Base-by-base conservation (phyloP, 2,113 vertebrate genomes). In the Diphyllodes magnificus region DNA sequence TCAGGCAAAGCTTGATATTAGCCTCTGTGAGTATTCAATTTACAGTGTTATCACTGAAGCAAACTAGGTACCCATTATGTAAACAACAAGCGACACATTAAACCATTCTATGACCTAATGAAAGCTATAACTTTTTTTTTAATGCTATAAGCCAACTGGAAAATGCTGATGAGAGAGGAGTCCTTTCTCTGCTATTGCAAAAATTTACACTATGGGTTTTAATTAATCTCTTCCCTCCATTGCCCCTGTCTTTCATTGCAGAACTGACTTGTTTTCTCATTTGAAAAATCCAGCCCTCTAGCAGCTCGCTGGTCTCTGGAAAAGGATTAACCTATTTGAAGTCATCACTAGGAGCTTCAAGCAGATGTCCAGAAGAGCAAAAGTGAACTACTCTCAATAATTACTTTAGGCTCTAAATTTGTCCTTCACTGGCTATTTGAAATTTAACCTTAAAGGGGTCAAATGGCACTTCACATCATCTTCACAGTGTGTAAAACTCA, bases 371-470 rank as follows among this genome's bases (percentile, higher is more conserved):
- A 95, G 66, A 93, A 96, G 71, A 96, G 73, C 92, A 97, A 88
- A 89, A 93, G 91, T 83, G 70, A 61, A 31, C 61, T 82, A 39
- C 60, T 89, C 50, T 95, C 75, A 80, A 57, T 97, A 96, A 97
- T 97, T 97, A 93, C 83, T 94, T 95, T 97, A 66, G 92, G 69
- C 37, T 97, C 70, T 83, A n/a, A 33, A 57, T 96, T 87, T 95
- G 80, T 90, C 87, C 86, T 97, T 97, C 91, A 73, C 84, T 87
- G 81, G 90, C 59, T 94, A 57, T 93, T 92, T 97, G 96, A 96
- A 97, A 97, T 86, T 86, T 95, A 97, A 92, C 92, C 88, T 97
- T 96, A 89, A 94, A 97, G 78, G 70, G 96, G 90, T 92, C 88
- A 95, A 93, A 89, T 81, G 65, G 56, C 78, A 85, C 49, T 51